phyloP scores from a whole-genome alignment of 2,888 invertebrate species.

The Meteorus colon region DNA sequence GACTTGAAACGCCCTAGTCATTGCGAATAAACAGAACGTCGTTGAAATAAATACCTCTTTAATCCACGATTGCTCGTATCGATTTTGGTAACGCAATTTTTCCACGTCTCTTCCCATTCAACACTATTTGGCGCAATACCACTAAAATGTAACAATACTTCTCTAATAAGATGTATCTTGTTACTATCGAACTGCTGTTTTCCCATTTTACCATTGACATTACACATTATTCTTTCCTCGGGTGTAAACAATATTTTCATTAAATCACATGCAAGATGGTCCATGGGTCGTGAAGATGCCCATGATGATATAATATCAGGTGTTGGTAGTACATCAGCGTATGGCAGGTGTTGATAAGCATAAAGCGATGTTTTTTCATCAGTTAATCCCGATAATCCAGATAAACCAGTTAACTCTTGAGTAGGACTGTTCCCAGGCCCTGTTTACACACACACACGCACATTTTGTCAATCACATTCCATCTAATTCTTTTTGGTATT shows the following conservation, averaged over 20 bases:
- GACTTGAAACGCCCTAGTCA: conserved; percentile 71
- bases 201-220: conserved; percentile 74
- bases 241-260: conserved; percentile 74
- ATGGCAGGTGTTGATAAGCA: conserved; percentile 72
- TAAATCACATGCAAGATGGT: conserved; percentile 73
- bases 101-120: conserved; percentile 74
- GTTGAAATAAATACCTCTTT: conserved; percentile 72
- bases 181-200: conserved; percentile 73
- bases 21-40: conserved; percentile 69
- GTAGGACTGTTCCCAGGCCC: conserved; percentile 67
- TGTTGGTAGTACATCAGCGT: conserved; percentile 72
- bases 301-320: conserved; percentile 72
- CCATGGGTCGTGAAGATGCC: conserved; percentile 72
- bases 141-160: conserved; percentile 72
- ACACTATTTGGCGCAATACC: conserved; percentile 68
- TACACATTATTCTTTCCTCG: conserved; percentile 73
- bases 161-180: conserved; percentile 72
- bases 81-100: conserved; percentile 74
- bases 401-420: conserved; percentile 68
- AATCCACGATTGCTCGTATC: conserved; percentile 73
- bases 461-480: conserved; percentile 47
- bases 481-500: conserved; percentile 16
- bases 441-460: conserved; percentile 60
- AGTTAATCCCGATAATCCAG: conserved; percentile 65
- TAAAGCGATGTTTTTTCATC: conserved; percentile 68